phyloP scores from a whole-genome alignment of 2,797 vertebrate genomes.

The Diceros bicornis region DNA sequence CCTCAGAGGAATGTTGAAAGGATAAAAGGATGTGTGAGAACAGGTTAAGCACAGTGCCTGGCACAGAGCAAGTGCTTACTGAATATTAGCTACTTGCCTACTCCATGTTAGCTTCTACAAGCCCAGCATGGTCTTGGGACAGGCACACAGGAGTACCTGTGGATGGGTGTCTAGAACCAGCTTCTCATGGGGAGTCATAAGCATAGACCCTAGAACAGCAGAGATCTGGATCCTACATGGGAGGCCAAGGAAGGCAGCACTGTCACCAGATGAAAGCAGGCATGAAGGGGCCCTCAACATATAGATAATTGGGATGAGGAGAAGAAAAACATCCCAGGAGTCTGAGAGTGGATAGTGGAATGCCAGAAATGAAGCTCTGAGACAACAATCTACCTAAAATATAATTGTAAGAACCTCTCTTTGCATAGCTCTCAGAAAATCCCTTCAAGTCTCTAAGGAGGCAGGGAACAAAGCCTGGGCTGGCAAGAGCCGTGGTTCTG shows the following conservation, averaged over 20 bases:
- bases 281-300: background rate
- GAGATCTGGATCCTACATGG: background rate
- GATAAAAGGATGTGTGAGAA: background rate
- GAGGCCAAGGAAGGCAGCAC: background rate
- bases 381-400: slow-evolving; percentile 51
- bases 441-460: slow-evolving; percentile 4
- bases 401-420: slow-evolving; percentile 40
- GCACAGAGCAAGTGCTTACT: background rate
- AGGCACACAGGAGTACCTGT: background rate
- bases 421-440: slow-evolving; percentile 34
- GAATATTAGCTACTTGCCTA: background rate
- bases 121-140: background rate
- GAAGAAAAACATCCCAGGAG: background rate
- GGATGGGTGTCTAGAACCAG: background rate
- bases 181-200: background rate
- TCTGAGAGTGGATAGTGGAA: background rate
- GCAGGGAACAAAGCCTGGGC: background rate
- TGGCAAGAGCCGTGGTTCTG: background rate
- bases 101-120: background rate
- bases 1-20: background rate
- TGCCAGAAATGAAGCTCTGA: slow-evolving; percentile 24
- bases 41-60: background rate
- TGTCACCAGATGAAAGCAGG: slow-evolving; percentile 3
- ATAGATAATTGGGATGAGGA: slow-evolving; percentile 3
- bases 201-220: background rate